These are phyloP conservation scores for Heteromormyrus szaboi DNA, from an alignment of 2,797 vertebrate genomes.

Conservation along the genomic window DNA sequence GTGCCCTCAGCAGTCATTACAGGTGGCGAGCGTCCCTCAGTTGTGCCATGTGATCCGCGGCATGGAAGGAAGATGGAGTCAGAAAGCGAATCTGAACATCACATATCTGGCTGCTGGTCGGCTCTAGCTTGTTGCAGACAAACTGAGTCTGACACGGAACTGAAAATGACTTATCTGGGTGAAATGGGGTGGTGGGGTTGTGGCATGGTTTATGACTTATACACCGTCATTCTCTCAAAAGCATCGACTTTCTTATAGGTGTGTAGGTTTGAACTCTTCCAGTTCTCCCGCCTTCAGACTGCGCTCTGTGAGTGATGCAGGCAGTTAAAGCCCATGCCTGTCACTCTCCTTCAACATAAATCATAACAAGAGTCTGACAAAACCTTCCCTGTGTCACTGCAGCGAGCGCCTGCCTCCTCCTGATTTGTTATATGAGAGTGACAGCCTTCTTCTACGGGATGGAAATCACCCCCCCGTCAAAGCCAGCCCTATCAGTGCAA, in stretches of 20 bases:
- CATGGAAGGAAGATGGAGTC: not conserved
- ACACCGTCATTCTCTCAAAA: not conserved
- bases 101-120: not conserved
- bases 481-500: not conserved
- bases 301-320: conserved; percentile 19
- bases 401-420: not conserved
- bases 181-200: not conserved
- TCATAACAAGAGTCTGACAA: conserved; percentile 39
- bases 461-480: not conserved
- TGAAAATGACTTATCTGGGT: not conserved
- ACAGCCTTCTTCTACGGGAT: not conserved
- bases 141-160: not conserved
- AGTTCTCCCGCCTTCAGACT: conserved; percentile 12
- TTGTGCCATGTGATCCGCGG: not conserved
- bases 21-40: not conserved
- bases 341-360: conserved; percentile 34
- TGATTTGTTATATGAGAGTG: not conserved
- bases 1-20: not conserved
- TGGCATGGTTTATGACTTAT: not conserved
- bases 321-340: conserved; percentile 29
- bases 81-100: not conserved
- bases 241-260: not conserved
- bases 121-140: not conserved
- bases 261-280: conserved; percentile 29
- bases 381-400: conserved; percentile 19